phyloP scores from a whole-genome alignment of 2,797 vertebrate species.

The Ispidina lecontei region DNA sequence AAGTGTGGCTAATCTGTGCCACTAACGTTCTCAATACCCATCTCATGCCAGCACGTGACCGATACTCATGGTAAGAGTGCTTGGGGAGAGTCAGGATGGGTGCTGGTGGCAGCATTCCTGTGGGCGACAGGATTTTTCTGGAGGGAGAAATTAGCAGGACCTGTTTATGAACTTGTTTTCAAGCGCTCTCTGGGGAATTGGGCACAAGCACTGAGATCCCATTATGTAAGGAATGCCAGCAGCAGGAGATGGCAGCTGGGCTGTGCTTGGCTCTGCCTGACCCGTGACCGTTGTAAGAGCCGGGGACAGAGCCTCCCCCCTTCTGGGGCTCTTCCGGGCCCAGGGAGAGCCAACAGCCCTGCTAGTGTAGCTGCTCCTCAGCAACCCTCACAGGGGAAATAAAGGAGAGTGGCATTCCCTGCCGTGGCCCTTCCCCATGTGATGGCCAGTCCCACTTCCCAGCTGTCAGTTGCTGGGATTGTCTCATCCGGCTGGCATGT shows the following conservation, averaged over 20 bases:
- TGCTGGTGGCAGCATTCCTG: constrained; percentile 57
- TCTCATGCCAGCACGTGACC: not conserved
- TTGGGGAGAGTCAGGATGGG: not conserved
- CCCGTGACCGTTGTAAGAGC: constrained; percentile 44
- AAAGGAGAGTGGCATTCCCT: constrained; percentile 40
- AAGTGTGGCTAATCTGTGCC: not conserved
- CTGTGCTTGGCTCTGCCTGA: constrained; percentile 28
- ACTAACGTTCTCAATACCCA: not conserved
- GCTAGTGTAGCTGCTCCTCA: not conserved
- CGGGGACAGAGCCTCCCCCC: constrained; percentile 19
- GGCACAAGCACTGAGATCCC: constrained; percentile 64
- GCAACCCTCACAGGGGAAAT: not conserved
- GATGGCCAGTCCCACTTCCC: not conserved
- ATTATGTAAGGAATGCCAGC: constrained; percentile 44
- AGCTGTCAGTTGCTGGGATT: constrained; percentile 13
- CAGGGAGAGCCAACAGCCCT: not conserved
- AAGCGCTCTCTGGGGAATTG: not conserved
- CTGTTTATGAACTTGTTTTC: constrained; percentile 68
- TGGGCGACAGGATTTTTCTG: constrained; percentile 2
- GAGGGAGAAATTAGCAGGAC: constrained; percentile 52
- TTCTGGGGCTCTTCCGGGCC: not conserved
- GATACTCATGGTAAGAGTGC: not conserved
- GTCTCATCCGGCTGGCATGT: constrained; percentile 70
- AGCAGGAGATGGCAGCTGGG: constrained; percentile 46
- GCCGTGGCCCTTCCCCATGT: constrained; percentile 29